Evolutionary conservation across 2,113 vertebrate genomes (phyloP), one percentile per base, ranked within the genome.

Genomic region (Brachyhypopomus occidentalis): DNA sequence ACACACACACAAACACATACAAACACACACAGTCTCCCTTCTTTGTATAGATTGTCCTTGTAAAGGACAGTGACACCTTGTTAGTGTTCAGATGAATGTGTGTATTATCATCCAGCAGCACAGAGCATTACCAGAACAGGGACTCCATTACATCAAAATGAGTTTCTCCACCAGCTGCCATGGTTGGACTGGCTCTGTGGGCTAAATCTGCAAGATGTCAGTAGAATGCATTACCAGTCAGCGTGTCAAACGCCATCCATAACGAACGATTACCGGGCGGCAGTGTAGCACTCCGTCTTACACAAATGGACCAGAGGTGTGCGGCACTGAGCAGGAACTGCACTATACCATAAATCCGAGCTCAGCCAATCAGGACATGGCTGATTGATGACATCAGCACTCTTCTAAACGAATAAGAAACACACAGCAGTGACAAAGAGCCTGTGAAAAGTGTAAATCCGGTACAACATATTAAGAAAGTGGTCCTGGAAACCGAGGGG

Each of bases 191-290:
- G 27, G 14, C 74, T 63, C n/a, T 27, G 36, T 55, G 38, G 79
- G 83, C 73, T 89, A 87, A 90, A 83, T 89, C 79, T 87, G 77
- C 74, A 52, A 60, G 59, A 86, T 87, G 86, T 83, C 85, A 81
- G 66, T 87, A 78, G 82, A 86, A 83, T 71, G 85, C 87, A 89
- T 89, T 88, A 83, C 85, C 62, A 75, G 72, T 34, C 25, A 70
- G 55, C 41, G 75, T 56, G 63, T 36, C 45, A 75, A 77, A 80
- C 77, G 77, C 85, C 84, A 89, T 86, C 87, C 85, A 83, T 86
- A 78, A 88, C 84, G 81, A 88, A 77, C 82, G 84, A 77, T 69
- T 72, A 84, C 77, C 74, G 11, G 72, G 82, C 19, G 60, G 81
- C 76, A 86, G 75, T 56, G 81, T 82, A 34, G 34, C 52, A 55